Evolutionary conservation across 2,888 invertebrate species (phyloP).

Genomic region (Ennomos quercinarius): DNA sequence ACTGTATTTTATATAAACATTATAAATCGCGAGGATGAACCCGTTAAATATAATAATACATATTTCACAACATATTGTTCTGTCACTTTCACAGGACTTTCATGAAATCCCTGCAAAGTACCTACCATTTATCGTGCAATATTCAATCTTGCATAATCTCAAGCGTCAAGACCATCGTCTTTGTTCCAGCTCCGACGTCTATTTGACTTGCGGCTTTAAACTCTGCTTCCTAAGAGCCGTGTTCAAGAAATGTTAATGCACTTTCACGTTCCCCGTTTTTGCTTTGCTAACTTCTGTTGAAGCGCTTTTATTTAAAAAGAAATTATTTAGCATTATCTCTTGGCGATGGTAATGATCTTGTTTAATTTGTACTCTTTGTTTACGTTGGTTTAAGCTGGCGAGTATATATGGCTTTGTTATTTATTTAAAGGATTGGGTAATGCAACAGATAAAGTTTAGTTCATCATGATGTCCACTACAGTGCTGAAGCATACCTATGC

Average conservation of each 20-base stretch:
- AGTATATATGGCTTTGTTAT: no score
- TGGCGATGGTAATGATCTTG: constrained; percentile 40
- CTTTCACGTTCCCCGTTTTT: constrained; percentile 46
- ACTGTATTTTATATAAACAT: no score
- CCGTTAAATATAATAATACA: no score
- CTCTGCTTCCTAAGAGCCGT: constrained; percentile 48
- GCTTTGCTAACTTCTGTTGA: constrained; percentile 36
- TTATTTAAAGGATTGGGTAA: no score
- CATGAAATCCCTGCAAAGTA: no score
- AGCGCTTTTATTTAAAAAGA: constrained; percentile 43
- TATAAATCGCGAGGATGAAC: no score
- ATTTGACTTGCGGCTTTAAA: constrained; percentile 60
- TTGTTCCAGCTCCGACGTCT: constrained; percentile 52
- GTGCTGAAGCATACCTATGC: no score
- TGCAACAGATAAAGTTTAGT: constrained; percentile 1
- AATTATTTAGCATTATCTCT: constrained; percentile 51
- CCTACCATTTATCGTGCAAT: constrained; percentile 31
- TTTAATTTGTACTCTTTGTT: constrained; percentile 44
- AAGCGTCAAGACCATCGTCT: constrained; percentile 43
- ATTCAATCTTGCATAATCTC: constrained; percentile 49
- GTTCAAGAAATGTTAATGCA: constrained; percentile 57
- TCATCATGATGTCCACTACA: not conserved
- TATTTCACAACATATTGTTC: no score
- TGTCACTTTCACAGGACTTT: constrained; percentile 1
- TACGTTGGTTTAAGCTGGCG: not conserved